Evolutionary conservation across 2,113 vertebrate species (phyloP).

Genomic region (Carassius carassius): DNA sequence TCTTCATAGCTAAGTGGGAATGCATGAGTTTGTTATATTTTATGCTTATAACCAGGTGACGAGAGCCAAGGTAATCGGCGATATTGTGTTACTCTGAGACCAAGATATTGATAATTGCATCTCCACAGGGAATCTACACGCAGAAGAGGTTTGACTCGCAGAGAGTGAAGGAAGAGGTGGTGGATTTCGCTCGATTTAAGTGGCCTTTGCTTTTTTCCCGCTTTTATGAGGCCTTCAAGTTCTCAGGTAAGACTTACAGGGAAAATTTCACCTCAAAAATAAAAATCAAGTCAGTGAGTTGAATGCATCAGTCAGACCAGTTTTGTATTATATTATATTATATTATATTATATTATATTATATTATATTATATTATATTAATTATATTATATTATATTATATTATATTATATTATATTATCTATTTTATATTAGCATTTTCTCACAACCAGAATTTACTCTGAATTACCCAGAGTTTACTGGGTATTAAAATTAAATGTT

Average conservation of each 20-base stretch:
- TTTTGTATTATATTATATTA: no score
- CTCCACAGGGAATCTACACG: constrained; percentile 88
- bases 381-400: no score
- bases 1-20: constrained; percentile 15
- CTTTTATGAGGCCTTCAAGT: constrained; percentile 97
- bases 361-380: no score
- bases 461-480: no score
- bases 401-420: no score
- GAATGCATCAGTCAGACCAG: no score
- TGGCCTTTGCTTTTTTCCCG: constrained; percentile 98
- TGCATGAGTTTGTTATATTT: constrained; percentile 33
- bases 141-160: constrained; percentile 90
- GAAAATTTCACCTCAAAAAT: background rate
- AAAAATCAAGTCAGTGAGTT: no score
- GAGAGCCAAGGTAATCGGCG: background rate
- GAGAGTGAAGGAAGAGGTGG: constrained; percentile 96
- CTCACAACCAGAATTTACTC: no score
- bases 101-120: constrained; percentile 29
- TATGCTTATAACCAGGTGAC: constrained; percentile 25
- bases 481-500: no score
- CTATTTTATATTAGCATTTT: no score
- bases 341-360: no score
- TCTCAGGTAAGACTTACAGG: constrained; percentile 81
- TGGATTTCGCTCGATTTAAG: constrained; percentile 96
- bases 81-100: background rate